These are phyloP conservation scores for Aleiodes leptofemur DNA, from an alignment of 2,888 invertebrate genomes.

Conservation along the genomic window DNA sequence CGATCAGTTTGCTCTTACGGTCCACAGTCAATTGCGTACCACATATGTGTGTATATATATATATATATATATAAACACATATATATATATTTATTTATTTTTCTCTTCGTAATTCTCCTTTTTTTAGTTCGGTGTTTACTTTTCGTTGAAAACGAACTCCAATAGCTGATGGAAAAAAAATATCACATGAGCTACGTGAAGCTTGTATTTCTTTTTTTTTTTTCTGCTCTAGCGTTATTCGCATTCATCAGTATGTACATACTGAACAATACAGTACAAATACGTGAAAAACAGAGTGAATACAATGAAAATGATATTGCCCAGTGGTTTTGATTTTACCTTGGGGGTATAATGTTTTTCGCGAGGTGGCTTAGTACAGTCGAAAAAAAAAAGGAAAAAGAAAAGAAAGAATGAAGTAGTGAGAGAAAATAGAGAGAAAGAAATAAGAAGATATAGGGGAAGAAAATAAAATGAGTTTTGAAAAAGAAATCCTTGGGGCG, in stretches of 20 bases:
- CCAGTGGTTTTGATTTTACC: conserved; percentile 19
- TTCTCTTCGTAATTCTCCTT: neutral
- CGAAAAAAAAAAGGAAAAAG: neutral
- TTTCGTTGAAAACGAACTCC: neutral
- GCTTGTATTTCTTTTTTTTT: neutral
- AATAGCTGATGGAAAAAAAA: neutral
- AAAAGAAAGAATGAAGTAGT: conserved; percentile 18
- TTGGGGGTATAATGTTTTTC: conserved; percentile 16
- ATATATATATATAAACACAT: too few relatives aligned
- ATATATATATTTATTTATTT: conserved; percentile 16
- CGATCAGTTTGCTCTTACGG: conserved; percentile 20
- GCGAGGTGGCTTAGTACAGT: too few relatives aligned
- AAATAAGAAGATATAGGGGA: neutral
- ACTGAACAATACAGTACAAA: conserved; percentile 12
- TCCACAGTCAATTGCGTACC: conserved; percentile 12
- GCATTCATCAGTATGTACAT: conserved; percentile 1
- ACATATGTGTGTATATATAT: neutral
- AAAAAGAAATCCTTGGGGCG: conserved; percentile 34
- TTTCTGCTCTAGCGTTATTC: neutral
- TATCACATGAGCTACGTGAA: neutral
- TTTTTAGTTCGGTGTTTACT: neutral
- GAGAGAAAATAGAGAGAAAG: neutral
- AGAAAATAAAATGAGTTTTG: conserved; percentile 36
- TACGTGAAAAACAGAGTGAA: neutral
- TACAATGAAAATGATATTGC: conserved; percentile 32